These are phyloP conservation scores for Rhaphigaster nebulosa DNA, from an alignment of 2,888 invertebrate genomes.

Conservation along the genomic window DNA sequence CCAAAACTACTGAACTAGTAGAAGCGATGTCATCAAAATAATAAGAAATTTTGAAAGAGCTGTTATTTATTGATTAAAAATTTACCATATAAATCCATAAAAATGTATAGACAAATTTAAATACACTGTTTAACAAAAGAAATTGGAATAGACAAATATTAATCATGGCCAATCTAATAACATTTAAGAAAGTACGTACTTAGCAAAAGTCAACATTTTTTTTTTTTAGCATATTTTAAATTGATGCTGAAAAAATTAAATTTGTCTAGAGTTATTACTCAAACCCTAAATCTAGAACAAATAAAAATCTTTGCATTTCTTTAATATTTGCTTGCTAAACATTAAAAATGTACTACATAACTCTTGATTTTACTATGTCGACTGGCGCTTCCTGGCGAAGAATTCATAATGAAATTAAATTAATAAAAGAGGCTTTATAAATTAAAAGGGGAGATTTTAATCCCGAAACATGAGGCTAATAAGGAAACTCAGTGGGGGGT, in stretches of 20 bases:
- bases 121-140: not conserved
- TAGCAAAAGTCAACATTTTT: not conserved
- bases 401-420: constrained; percentile 53
- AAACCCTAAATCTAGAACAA: not conserved
- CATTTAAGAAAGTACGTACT: not conserved
- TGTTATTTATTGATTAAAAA: too few relatives aligned
- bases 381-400: not conserved
- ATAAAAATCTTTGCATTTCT: not conserved
- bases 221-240: not conserved
- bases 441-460: constrained; percentile 53
- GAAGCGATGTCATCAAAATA: too few relatives aligned
- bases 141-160: not conserved
- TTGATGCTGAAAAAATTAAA: not conserved
- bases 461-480: constrained; percentile 56
- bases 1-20: too few relatives aligned
- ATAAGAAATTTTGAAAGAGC: too few relatives aligned
- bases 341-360: constrained; percentile 26
- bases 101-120: not conserved
- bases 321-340: constrained; percentile 18
- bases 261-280: not conserved
- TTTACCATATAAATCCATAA: not conserved
- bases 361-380: constrained; percentile 36
- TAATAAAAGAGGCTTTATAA: constrained; percentile 52
- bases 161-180: not conserved
- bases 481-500: constrained; percentile 26